These are phyloP conservation scores for Sipha flava DNA, from an alignment of 1,140 invertebrate genomes.

Conservation along the genomic window DNA sequence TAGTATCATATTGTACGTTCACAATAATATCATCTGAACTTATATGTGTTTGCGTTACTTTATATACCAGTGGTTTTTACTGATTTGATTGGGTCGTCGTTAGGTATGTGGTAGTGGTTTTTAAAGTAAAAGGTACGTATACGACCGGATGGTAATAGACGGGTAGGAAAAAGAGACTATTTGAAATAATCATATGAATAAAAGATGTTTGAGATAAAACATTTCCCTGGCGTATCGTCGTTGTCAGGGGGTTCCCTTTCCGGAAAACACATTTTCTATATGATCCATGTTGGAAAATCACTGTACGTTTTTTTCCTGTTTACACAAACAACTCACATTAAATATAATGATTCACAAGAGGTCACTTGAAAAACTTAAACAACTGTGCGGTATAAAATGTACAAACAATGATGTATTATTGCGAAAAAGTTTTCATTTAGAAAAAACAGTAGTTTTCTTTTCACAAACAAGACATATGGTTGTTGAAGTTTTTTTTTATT, in stretches of 20 bases:
- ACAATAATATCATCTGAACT: too few relatives aligned
- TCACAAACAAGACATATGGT: neutral
- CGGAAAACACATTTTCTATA: slow-evolving; percentile 3
- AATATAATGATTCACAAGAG: slow-evolving; percentile 10
- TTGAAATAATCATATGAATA: slow-evolving; percentile 24
- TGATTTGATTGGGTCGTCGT: neutral
- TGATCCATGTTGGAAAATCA: neutral
- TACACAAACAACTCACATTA: neutral
- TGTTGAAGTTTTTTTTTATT: neutral
- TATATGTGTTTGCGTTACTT: too few relatives aligned
- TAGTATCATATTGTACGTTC: neutral
- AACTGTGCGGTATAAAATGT: neutral
- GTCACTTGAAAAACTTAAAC: slow-evolving; percentile 16
- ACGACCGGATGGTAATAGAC: neutral
- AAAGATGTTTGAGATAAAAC: slow-evolving; percentile 24
- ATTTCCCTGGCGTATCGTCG: neutral
- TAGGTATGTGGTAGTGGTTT: neutral
- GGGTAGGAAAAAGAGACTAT: neutral
- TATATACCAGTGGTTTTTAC: too few relatives aligned
- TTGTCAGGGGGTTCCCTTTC: neutral
- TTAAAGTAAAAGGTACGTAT: neutral
- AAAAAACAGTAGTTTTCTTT: neutral
- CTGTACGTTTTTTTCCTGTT: neutral
- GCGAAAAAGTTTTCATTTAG: neutral
- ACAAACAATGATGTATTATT: slow-evolving; percentile 5